Percentiles rank a stretch among this genome's conserved stretches.
Conservation (phyloP, 2,113 vertebrate genomes). For the Thomomys bottae region DNA sequence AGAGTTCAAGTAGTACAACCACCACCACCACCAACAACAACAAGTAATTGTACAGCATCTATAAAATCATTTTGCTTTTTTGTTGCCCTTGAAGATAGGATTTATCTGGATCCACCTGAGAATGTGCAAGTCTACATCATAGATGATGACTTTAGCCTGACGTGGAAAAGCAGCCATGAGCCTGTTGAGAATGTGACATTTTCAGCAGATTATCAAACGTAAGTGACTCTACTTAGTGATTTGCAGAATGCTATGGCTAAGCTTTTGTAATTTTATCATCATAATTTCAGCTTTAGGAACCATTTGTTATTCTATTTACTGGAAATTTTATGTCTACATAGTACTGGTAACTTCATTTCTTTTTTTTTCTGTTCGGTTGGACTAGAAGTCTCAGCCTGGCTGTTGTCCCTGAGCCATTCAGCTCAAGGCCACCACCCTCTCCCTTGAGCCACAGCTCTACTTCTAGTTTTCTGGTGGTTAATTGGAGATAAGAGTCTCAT, state of each 20-base stretch:
- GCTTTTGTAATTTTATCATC: not conserved
- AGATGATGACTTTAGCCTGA: constrained; percentile 80
- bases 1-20: too few relatives aligned
- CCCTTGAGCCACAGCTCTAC: too few relatives aligned
- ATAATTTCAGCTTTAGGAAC: not conserved
- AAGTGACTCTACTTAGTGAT: constrained; percentile 9
- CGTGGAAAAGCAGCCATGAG: constrained; percentile 64
- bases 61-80: constrained; percentile 6
- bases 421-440: too few relatives aligned
- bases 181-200: constrained; percentile 51
- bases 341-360: not conserved
- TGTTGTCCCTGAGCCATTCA: too few relatives aligned
- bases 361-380: too few relatives aligned
- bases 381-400: too few relatives aligned
- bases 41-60: not conserved
- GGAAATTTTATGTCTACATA: not conserved
- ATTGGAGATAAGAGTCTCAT: too few relatives aligned
- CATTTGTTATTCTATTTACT: not conserved
- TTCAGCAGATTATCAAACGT: constrained; percentile 78
- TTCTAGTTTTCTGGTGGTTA: too few relatives aligned
- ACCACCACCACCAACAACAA: too few relatives aligned
- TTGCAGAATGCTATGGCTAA: not conserved
- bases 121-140: constrained; percentile 58
- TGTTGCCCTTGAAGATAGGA: constrained; percentile 60
- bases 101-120: constrained; percentile 60